phyloP scores from a whole-genome alignment of 1,140 invertebrate genomes.

The Nylanderia fulva region DNA sequence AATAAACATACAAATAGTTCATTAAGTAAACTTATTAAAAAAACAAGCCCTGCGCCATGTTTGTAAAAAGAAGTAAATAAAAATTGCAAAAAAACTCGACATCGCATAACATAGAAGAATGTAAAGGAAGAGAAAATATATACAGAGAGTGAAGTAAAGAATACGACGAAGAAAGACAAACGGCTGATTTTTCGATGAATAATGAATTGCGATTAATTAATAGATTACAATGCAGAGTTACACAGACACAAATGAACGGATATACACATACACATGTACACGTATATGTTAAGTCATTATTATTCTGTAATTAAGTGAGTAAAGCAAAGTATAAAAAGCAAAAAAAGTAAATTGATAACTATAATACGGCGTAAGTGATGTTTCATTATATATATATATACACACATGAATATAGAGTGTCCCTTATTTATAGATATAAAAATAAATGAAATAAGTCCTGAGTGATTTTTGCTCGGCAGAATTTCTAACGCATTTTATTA shows the following conservation, averaged over 20 bases:
- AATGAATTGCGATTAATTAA: conserved; percentile 65
- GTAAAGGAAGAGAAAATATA: background rate
- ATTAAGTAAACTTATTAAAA: conserved; percentile 32
- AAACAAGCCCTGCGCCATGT: conserved; percentile 31
- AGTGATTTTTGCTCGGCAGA: background rate
- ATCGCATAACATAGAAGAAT: background rate
- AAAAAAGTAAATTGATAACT: conserved; percentile 62
- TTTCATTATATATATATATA: conserved; percentile 28
- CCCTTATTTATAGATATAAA: conserved; percentile 29
- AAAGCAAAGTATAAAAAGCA: conserved; percentile 42
- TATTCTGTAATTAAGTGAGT: conserved; percentile 68
- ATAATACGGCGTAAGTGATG: conserved; percentile 62
- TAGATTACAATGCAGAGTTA: conserved; percentile 11
- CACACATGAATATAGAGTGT: conserved; percentile 36
- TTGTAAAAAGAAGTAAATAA: conserved; percentile 18
- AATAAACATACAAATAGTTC: conserved; percentile 2
- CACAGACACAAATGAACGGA: conserved; percentile 20
- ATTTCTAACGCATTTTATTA: conserved; percentile 19
- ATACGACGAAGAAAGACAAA: conserved; percentile 26
- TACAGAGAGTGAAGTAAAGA: conserved; percentile 16
- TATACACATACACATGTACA: conserved; percentile 32
- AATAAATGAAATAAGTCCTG: background rate
- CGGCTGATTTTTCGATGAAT: conserved; percentile 51
- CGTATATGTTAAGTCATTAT: conserved; percentile 62
- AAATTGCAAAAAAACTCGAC: conserved; percentile 27